These are phyloP conservation scores for Pluvialis apricaria DNA, from an alignment of 2,113 vertebrate species.

Conservation along the genomic window DNA sequence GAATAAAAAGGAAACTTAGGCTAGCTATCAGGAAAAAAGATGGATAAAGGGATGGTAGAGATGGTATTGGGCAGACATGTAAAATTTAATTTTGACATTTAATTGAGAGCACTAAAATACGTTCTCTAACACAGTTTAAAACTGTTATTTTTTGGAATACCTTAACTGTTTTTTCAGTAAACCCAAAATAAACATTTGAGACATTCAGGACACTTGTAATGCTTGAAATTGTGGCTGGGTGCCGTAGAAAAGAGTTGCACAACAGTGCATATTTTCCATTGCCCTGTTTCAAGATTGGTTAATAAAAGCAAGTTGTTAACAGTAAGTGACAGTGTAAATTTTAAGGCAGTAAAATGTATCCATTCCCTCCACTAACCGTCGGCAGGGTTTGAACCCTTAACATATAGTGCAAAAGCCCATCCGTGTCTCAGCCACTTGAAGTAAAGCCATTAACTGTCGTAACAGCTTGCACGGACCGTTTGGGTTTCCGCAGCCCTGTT, in stretches of 20 bases:
- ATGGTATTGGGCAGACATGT: neutral
- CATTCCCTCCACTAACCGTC: neutral
- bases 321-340: neutral
- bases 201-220: neutral
- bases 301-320: neutral
- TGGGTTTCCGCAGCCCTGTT: neutral
- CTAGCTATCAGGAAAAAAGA: neutral
- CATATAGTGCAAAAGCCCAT: neutral
- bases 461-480: neutral
- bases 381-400: neutral
- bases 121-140: neutral
- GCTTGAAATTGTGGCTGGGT: neutral
- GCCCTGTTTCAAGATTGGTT: neutral
- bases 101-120: neutral
- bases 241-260: neutral
- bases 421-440: neutral
- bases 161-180: neutral
- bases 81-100: neutral
- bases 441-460: neutral
- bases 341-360: neutral
- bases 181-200: neutral
- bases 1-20: neutral
- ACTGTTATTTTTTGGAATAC: neutral
- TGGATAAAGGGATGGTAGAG: neutral
- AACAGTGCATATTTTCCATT: neutral